Evolutionary conservation across 2,888 invertebrate genomes (phyloP).

Genomic region (Congeria kusceri): DNA sequence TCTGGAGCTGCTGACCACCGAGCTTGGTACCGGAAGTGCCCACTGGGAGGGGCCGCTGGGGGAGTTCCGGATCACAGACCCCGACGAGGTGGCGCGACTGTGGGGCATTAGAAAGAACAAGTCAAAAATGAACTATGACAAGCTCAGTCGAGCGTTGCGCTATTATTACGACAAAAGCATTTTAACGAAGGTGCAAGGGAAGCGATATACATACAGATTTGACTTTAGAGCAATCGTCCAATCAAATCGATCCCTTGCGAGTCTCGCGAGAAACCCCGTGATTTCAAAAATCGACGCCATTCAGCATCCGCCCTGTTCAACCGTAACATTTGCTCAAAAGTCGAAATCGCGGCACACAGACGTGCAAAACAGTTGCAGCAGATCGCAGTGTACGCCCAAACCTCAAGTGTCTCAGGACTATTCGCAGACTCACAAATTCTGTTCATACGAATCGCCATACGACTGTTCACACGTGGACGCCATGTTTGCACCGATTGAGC

Average conservation of each 20-base stretch:
- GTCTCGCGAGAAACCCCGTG: slow-evolving; percentile 47
- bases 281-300: slow-evolving; percentile 56
- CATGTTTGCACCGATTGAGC: slow-evolving; percentile 1
- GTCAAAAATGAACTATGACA: slow-evolving; percentile 84
- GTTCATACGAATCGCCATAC: background rate
- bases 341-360: background rate
- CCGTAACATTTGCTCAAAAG: slow-evolving; percentile 14
- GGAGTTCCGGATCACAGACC: slow-evolving; percentile 82
- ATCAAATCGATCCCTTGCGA: slow-evolving; percentile 54
- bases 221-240: slow-evolving; percentile 70
- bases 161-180: slow-evolving; percentile 85
- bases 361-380: background rate
- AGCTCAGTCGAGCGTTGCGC: slow-evolving; percentile 82
- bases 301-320: slow-evolving; percentile 47
- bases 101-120: slow-evolving; percentile 83
- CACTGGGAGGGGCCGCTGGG: slow-evolving; percentile 81
- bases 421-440: background rate
- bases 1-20: slow-evolving; percentile 96
- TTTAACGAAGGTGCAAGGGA: slow-evolving; percentile 83
- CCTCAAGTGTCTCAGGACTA: background rate
- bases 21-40: slow-evolving; percentile 83
- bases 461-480: background rate
- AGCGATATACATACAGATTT: slow-evolving; percentile 83
- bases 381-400: background rate
- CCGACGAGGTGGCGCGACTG: slow-evolving; percentile 80